These are phyloP conservation scores for Polietes domitor DNA, from an alignment of 2,888 invertebrate genomes.

Conservation along the genomic window DNA sequence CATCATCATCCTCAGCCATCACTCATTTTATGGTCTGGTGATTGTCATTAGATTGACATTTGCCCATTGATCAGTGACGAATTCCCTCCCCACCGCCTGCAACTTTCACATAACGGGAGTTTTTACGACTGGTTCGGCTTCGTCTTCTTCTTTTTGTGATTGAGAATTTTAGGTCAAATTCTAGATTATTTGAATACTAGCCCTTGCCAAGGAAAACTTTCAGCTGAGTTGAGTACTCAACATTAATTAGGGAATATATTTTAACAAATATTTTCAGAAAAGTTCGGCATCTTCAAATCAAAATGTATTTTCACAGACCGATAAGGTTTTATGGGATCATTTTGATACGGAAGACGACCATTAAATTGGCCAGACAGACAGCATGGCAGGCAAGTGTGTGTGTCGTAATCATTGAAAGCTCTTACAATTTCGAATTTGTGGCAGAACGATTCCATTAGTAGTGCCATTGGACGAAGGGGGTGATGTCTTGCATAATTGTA, in stretches of 20 bases:
- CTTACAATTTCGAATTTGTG: not conserved
- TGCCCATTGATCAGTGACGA: constrained; percentile 28
- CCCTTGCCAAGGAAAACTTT: not conserved
- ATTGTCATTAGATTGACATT: constrained; percentile 39
- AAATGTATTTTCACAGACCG: not conserved
- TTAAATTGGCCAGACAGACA: not conserved
- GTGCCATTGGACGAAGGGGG: not conserved
- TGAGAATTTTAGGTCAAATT: constrained; percentile 32
- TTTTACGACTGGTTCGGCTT: constrained; percentile 24
- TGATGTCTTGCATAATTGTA: not conserved
- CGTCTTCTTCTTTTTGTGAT: constrained; percentile 1
- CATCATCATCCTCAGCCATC: not conserved
- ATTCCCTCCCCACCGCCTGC: not conserved
- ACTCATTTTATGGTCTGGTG: constrained; percentile 34
- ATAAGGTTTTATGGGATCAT: constrained; percentile 13
- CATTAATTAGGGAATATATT: not conserved
- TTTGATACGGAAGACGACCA: not conserved
- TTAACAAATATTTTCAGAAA: constrained; percentile 28
- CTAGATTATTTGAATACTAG: not conserved
- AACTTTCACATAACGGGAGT: constrained; percentile 33
- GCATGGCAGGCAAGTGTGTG: not conserved
- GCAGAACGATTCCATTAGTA: not conserved
- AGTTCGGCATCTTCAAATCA: not conserved
- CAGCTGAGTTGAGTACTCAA: not conserved
- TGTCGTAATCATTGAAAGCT: not conserved